phyloP scores from a whole-genome alignment of 2,888 invertebrate genomes.

The Caenorhabditis japonica region DNA sequence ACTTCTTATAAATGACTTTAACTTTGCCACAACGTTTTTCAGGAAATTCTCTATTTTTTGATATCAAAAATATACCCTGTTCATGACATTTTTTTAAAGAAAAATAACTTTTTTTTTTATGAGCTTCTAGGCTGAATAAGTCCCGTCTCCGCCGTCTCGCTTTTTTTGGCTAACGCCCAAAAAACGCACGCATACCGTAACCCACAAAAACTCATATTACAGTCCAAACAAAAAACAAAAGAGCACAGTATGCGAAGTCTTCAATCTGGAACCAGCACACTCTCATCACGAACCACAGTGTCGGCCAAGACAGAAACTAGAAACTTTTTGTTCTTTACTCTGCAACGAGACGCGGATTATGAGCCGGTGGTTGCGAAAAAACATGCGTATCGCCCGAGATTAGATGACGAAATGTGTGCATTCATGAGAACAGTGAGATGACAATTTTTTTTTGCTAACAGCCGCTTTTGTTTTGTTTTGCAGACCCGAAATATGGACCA shows the following conservation, averaged over 20 bases:
- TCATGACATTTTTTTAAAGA: no score
- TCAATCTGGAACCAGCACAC: conserved; percentile 57
- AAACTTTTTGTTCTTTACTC: conserved; percentile 48
- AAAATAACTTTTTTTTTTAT: no score
- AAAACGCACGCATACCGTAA: no score
- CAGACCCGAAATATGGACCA: conserved; percentile 65
- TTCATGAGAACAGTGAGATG: conserved; percentile 50
- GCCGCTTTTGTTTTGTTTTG: conserved; percentile 8
- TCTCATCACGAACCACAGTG: conserved; percentile 52
- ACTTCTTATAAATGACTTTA: no score
- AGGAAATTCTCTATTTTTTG: no score
- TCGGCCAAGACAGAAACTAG: conserved; percentile 51
- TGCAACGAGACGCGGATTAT: conserved; percentile 30
- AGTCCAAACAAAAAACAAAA: conserved; percentile 33
- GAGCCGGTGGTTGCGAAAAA: conserved; percentile 56
- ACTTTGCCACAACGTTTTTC: no score
- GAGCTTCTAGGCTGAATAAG: neutral
- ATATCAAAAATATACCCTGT: no score
- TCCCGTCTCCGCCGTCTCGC: no score
- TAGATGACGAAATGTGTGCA: conserved; percentile 39
- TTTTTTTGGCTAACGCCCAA: no score
- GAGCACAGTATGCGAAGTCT: conserved; percentile 55
- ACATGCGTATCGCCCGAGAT: conserved; percentile 40
- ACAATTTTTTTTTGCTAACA: no score
- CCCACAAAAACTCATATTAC: neutral